Conservation (phyloP, 2,797 vertebrate species). For the Pogoniulus pusillus region DNA sequence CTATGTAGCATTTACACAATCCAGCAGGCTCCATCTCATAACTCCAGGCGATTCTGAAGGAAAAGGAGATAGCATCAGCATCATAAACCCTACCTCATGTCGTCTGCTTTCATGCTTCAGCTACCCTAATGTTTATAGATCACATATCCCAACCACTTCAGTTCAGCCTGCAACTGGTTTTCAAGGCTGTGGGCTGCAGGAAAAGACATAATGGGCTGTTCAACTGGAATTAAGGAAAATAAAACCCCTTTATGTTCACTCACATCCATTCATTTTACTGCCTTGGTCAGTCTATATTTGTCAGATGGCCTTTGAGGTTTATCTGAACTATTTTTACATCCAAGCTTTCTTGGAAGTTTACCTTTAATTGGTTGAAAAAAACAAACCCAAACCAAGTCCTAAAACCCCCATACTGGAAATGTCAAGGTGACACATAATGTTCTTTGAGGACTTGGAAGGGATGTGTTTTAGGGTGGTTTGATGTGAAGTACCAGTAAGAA, state of each 20-base stretch:
- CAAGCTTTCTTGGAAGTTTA: slow-evolving; percentile 14
- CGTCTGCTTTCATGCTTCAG: slow-evolving; percentile 53
- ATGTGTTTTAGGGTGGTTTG: not conserved
- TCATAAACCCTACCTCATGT: slow-evolving; percentile 36
- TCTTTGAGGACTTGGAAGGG: not conserved
- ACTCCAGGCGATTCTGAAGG: slow-evolving; percentile 32
- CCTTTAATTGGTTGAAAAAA: not conserved
- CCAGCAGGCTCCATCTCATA: slow-evolving; percentile 45
- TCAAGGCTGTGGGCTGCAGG: slow-evolving; percentile 18
- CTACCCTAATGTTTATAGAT: slow-evolving; percentile 43
- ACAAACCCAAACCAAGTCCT: not conserved
- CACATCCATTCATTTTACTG: slow-evolving; percentile 38
- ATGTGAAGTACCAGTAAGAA: not conserved
- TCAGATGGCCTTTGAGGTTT: slow-evolving; percentile 27
- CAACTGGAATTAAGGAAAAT: slow-evolving; percentile 43
- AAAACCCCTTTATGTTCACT: slow-evolving; percentile 47
- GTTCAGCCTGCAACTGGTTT: slow-evolving; percentile 4
- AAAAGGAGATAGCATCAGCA: slow-evolving; percentile 42
- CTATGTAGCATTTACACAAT: slow-evolving; percentile 40
- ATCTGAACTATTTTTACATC: slow-evolving; percentile 29
- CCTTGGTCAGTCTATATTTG: slow-evolving; percentile 9
- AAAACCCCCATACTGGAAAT: not conserved
- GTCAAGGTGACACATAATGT: not conserved
- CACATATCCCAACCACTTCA: slow-evolving; percentile 36
- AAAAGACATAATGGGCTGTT: slow-evolving; percentile 46